A percentile compares a stretch with the other conserved stretches of the same genome.
phyloP scores from a whole-genome alignment of 1,140 invertebrate genomes.

The Drosophila punjabiensis region DNA sequence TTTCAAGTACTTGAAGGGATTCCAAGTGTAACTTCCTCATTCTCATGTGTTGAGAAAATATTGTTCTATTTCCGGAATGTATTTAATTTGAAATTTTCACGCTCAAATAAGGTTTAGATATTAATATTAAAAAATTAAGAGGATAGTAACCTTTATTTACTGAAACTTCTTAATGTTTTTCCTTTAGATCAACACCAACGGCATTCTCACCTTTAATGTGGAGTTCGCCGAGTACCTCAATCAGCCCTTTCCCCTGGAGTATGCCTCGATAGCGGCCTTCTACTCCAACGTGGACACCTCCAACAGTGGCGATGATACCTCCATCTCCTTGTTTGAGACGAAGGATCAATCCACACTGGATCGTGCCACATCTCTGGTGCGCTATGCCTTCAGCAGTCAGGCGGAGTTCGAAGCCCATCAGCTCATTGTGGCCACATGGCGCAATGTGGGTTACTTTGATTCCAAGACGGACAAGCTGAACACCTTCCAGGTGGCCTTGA shows the following conservation, averaged over 20 bases:
- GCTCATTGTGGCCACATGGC: slow-evolving; percentile 90
- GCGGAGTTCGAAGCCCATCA: slow-evolving; percentile 87
- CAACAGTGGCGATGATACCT: slow-evolving; percentile 86
- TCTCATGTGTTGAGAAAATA: neutral
- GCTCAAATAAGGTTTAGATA: neutral
- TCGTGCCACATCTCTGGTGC: slow-evolving; percentile 89
- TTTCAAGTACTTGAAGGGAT: slow-evolving; percentile 42
- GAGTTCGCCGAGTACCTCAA: slow-evolving; percentile 94
- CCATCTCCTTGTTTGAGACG: slow-evolving; percentile 93
- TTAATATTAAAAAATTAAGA: too few relatives aligned
- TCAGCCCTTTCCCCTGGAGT: slow-evolving; percentile 95
- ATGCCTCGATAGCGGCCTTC: slow-evolving; percentile 95
- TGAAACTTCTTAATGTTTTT: too few relatives aligned
- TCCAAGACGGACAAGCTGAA: slow-evolving; percentile 86
- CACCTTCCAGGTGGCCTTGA: slow-evolving; percentile 88
- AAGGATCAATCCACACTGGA: slow-evolving; percentile 88
- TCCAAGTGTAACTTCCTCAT: slow-evolving; percentile 27
- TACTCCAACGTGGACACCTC: slow-evolving; percentile 96
- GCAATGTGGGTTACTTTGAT: slow-evolving; percentile 88
- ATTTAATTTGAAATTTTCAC: neutral
- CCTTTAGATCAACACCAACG: slow-evolving; percentile 95
- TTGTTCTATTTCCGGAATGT: neutral
- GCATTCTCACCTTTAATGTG: slow-evolving; percentile 95
- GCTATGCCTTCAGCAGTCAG: slow-evolving; percentile 89
- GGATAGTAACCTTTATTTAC: too few relatives aligned